A percentile compares a stretch with the other conserved stretches of the same genome.
phyloP scores from a whole-genome alignment of 1,140 invertebrate species.

The Rhagoletis pomonella region DNA sequence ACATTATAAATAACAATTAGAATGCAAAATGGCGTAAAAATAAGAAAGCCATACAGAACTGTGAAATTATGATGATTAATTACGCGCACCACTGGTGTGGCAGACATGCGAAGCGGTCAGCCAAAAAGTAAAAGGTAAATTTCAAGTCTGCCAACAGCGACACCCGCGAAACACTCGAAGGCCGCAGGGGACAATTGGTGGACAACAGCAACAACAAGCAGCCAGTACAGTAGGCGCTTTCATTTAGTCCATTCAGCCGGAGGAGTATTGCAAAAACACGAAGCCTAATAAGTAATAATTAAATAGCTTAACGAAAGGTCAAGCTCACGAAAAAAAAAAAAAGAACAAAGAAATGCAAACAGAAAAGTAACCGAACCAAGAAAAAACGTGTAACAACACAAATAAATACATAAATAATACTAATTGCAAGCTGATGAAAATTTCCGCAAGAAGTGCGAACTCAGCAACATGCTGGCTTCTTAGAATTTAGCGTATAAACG shows the following conservation, averaged over 20 bases:
- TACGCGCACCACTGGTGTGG: background rate
- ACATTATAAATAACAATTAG: conserved; percentile 3
- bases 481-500: background rate
- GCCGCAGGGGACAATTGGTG: background rate
- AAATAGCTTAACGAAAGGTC: conserved; percentile 30
- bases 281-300: conserved; percentile 4
- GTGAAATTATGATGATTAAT: conserved; percentile 42
- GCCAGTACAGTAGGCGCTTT: background rate
- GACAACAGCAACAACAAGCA: background rate
- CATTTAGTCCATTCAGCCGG: too few species aligned
- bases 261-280: too few species aligned
- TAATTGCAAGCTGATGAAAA: conserved; percentile 1
- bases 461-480: background rate
- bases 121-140: background rate
- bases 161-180: background rate
- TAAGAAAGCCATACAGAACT: background rate
- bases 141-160: background rate
- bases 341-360: conserved; percentile 22
- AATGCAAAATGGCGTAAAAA: background rate
- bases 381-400: background rate
- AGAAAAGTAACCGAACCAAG: conserved; percentile 28
- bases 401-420: conserved; percentile 46
- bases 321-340: conserved; percentile 15
- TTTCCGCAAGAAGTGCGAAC: conserved; percentile 16
- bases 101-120: conserved; percentile 21